Conservation (phyloP, 2,113 vertebrate species). For the Lota lota region DNA sequence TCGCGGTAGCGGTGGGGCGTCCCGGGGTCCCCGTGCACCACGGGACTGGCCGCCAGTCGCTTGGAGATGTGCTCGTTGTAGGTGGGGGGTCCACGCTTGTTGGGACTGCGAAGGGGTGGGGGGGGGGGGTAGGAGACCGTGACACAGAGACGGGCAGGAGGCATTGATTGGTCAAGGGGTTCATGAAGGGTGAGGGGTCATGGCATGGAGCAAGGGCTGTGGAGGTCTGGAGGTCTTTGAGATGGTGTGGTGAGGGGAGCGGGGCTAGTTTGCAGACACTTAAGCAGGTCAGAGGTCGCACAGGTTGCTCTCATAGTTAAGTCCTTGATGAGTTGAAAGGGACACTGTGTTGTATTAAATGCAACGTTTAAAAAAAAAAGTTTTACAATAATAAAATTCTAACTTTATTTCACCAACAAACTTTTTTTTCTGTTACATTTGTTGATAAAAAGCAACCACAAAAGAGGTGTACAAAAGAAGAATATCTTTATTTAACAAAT, state of each 20-base stretch:
- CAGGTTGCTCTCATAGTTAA: no score
- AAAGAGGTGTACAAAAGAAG: slow-evolving; percentile 5
- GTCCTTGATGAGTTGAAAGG: no score
- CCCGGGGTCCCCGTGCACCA: slow-evolving; percentile 82
- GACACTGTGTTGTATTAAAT: no score
- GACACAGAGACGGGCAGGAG: slow-evolving; percentile 4
- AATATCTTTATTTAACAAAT: slow-evolving; percentile 54
- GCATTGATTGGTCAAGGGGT: slow-evolving; percentile 6
- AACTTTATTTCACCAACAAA: no score
- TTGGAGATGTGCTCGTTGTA: slow-evolving; percentile 99
- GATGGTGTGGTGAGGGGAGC: no score
- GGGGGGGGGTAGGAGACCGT: slow-evolving; percentile 1
- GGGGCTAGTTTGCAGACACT: background rate
- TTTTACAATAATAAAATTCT: no score
- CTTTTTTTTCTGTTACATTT: no score
- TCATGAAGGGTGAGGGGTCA: background rate
- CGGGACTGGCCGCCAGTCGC: slow-evolving; percentile 87
- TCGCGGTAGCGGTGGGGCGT: slow-evolving; percentile 95
- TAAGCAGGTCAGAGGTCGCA: background rate
- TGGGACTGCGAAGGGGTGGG: slow-evolving; percentile 78
- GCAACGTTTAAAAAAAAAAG: no score
- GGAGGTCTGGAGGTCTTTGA: background rate
- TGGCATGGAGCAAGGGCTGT: background rate
- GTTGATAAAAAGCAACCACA: no score
- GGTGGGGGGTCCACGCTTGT: slow-evolving; percentile 94